phyloP scores from a whole-genome alignment of 2,797 vertebrate genomes.

The Tragopan temminckii region DNA sequence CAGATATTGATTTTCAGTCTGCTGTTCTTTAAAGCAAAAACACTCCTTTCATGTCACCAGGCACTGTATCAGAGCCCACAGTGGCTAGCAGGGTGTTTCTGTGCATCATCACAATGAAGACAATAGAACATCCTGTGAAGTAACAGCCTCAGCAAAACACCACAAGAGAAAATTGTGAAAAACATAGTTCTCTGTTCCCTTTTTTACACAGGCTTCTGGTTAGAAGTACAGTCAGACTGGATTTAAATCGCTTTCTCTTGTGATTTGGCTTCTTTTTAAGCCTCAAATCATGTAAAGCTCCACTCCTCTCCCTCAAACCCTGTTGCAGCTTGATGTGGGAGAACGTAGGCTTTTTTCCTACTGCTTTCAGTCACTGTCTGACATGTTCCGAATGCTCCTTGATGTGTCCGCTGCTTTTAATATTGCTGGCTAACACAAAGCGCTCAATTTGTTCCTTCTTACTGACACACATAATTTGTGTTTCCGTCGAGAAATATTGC shows the following conservation, averaged over 20 bases:
- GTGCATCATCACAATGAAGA: slow-evolving; percentile 20
- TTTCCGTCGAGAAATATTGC: neutral
- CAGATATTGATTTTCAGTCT: slow-evolving; percentile 19
- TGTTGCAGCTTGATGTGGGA: slow-evolving; percentile 65
- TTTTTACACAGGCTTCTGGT: slow-evolving; percentile 38
- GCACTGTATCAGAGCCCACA: slow-evolving; percentile 16
- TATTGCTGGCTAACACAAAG: slow-evolving; percentile 48
- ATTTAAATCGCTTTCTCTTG: slow-evolving; percentile 51
- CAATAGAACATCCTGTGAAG: slow-evolving; percentile 73
- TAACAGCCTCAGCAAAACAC: slow-evolving; percentile 59
- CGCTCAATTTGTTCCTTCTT: slow-evolving; percentile 2
- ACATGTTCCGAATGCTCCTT: slow-evolving; percentile 49
- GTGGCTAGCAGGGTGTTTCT: slow-evolving; percentile 46
- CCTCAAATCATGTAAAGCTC: slow-evolving; percentile 38
- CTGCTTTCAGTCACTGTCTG: slow-evolving; percentile 70
- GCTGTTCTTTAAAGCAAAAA: neutral
- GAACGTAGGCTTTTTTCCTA: slow-evolving; percentile 41
- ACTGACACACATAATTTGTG: slow-evolving; percentile 23
- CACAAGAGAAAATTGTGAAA: slow-evolving; percentile 62
- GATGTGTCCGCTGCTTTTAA: slow-evolving; percentile 65
- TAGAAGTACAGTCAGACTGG: slow-evolving; percentile 38
- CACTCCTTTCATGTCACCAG: neutral
- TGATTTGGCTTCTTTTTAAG: slow-evolving; percentile 62
- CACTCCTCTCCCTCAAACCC: slow-evolving; percentile 50
- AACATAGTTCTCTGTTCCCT: slow-evolving; percentile 54